Base-by-base conservation (phyloP, 1,140 invertebrate species). In the Drosophila sulfurigaster region DNA sequence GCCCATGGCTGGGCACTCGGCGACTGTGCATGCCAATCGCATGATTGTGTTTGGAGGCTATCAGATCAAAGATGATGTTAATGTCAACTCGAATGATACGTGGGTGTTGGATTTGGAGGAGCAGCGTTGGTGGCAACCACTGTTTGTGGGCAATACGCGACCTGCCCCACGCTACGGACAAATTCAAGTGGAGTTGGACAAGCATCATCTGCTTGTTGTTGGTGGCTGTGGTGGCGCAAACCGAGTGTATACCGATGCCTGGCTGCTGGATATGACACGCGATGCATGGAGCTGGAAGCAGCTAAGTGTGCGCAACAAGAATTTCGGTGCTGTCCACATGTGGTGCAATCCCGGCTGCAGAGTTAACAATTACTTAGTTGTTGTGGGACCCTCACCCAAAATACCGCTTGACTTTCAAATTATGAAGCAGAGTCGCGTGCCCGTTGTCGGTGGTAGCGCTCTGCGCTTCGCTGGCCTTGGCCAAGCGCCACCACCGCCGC, bases 21-120 rank as follows among this genome's bases (percentile, higher is more conserved):
- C 97, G 8, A 96, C 96, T 43, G 95, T 99, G 66, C 96, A 97
- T 92, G 95, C 95, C 51, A 95, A 98, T 93, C 93, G 94, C 51
- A 98, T 99, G 98, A 94, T 99, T 49, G 95, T 99, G 11, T 99
- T 98, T 95, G 98, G 98, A 51, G 97, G 97, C 28, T 93, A 96
- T 66, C 94, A 95, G 72, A 93, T 93, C 60, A 93, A 91, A 69
- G 93, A 92, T 87, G 94, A 91, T 87, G 93, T 93, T 81, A 95
- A 94, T 91, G 93, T 91, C 72, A 94, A 92, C 94, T 97, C 96
- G 16, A 98, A 98, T 94, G 96, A 98, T 91, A 93, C 98, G 3
- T 98, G 97, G 97, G 96, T 97, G 57, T 95, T 98, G 74, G 95
- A 99, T 94, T 94, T 99, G 70, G 94, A 94, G 7, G 95, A 95